Evolutionary conservation across 2,888 invertebrate genomes (phyloP).

Genomic region (Leptopilina myrica): DNA sequence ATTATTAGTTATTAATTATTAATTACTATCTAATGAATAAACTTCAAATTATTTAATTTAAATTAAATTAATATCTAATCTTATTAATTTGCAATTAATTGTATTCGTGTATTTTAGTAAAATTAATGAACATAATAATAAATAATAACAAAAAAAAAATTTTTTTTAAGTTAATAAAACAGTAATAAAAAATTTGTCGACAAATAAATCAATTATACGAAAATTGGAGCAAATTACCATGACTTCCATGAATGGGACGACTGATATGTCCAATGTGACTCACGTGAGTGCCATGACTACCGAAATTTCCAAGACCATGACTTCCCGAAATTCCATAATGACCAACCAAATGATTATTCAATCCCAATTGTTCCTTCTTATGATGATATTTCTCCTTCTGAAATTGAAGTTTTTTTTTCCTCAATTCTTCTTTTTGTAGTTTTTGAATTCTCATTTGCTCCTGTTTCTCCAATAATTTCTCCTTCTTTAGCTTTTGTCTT

Average conservation of each 20-base stretch:
- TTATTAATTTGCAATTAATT: no score
- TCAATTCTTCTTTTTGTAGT: constrained; percentile 50
- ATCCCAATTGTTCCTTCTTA: constrained; percentile 59
- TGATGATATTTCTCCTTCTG: constrained; percentile 52
- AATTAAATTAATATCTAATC: no score
- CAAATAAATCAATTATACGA: neutral
- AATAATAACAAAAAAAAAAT: no score
- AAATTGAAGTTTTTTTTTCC: constrained; percentile 57
- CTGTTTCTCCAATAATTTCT: constrained; percentile 41
- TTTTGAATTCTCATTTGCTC: constrained; percentile 42
- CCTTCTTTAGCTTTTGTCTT: constrained; percentile 44
- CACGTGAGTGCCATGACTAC: constrained; percentile 42
- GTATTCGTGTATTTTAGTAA: no score
- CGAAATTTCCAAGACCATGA: constrained; percentile 48
- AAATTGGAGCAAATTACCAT: constrained; percentile 18
- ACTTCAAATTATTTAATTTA: no score
- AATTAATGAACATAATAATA: no score
- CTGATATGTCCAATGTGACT: constrained; percentile 10
- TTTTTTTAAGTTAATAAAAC: no score
- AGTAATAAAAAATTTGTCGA: neutral
- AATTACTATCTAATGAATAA: no score
- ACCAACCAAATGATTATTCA: constrained; percentile 60
- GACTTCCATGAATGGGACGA: constrained; percentile 39
- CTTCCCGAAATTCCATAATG: constrained; percentile 50
- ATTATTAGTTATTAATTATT: no score